Conservation (phyloP, 92 coral and sea anemone genomes). For the Phymanthus crucifer region DNA sequence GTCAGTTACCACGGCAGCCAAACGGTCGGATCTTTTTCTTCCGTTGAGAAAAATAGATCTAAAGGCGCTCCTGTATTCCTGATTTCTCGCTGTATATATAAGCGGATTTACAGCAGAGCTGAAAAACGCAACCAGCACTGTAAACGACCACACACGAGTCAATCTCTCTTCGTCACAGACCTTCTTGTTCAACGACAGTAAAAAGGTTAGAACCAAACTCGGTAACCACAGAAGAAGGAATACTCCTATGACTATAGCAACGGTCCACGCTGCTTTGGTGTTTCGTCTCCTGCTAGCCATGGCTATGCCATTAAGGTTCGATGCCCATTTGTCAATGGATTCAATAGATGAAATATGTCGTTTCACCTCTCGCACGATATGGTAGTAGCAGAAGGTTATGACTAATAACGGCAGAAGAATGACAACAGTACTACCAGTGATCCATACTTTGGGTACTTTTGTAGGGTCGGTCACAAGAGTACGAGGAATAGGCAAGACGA, state of each 20-base stretch:
- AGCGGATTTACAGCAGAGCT: conserved; percentile 41
- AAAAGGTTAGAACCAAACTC: conserved; percentile 20
- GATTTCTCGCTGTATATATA: conserved; percentile 44
- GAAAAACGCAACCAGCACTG: conserved; percentile 30
- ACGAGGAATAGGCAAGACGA: conserved; percentile 35
- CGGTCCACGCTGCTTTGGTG: conserved; percentile 40
- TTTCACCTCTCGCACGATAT: conserved; percentile 31
- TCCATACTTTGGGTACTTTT: conserved; percentile 38
- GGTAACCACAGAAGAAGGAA: conserved; percentile 43
- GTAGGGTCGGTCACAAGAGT: conserved; percentile 26
- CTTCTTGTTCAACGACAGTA: conserved; percentile 9
- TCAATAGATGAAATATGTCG: conserved; percentile 26
- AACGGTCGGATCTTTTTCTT: not conserved
- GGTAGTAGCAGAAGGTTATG: conserved; percentile 42
- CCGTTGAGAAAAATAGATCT: conserved; percentile 10
- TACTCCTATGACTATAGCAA: conserved; percentile 50
- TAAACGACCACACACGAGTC: conserved; percentile 37
- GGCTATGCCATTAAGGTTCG: not conserved
- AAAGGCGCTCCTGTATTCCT: conserved; percentile 38
- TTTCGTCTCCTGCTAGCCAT: conserved; percentile 6
- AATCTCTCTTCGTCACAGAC: conserved; percentile 26
- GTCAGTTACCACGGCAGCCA: not conserved
- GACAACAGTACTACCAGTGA: conserved; percentile 28
- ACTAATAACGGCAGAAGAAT: conserved; percentile 24
- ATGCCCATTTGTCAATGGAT: not conserved